Evolutionary conservation across 2,113 vertebrate species (phyloP), one percentile per base, ranked within the genome.

Genomic region (Nothocercus julius): DNA sequence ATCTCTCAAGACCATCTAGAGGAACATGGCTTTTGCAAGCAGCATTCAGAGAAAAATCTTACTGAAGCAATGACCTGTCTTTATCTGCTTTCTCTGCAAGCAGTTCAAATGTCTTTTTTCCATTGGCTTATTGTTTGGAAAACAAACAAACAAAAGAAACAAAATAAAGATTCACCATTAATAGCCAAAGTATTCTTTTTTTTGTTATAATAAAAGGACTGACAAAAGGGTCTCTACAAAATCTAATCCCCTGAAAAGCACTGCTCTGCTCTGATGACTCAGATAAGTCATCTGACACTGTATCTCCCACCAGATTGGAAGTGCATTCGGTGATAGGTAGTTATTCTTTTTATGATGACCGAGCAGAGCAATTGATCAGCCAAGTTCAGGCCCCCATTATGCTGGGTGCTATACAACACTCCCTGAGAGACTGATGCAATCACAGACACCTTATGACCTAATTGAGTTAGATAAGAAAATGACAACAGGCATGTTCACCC

Each of bases 21-120:
- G 89, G 66, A 59, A 21, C 2, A 4, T 0, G 0, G 59, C 24
- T 7, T 49, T 91, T 15, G 13, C 64, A 42, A 1, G 1, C 75
- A 82, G 93, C 54, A 63, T 77, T n/a, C 69, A 62, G 72, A 30
- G 56, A 56, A 1, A 15, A 64, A 20, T 69, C 17, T 24, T 54
- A 13, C 45, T 58, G 56, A 80, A 56, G n/a, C 42, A 12, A 62
- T 9, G 53, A 9, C 25, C 38, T 62, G 42, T 32, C 47, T 24
- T n/a, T 34, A 59, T 7, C 49, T 66, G 25, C 67, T 83, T 19
- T 30, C 45, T 40, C 66, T 19, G 16, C 21, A 45, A 70, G 32
- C 45, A 63, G 64, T 18, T 22, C 80, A n/a, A 4, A 3, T 14
- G 21, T 49, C 21, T 49, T 32, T 30, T 47, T 63, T 36, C 12